These are phyloP conservation scores for Phortica magna DNA, from an alignment of 2,888 invertebrate genomes.

Conservation along the genomic window DNA sequence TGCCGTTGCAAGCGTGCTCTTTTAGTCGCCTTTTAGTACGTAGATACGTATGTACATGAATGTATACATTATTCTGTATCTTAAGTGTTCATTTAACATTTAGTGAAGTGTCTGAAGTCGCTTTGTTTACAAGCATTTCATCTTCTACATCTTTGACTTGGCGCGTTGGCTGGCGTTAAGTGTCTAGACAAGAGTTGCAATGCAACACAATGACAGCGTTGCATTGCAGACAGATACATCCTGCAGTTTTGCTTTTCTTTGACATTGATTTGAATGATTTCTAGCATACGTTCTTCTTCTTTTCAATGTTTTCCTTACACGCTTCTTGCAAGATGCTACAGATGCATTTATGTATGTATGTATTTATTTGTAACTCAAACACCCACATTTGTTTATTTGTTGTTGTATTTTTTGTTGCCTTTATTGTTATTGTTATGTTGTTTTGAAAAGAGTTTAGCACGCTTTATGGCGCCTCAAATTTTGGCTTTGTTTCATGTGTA, in stretches of 20 bases:
- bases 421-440: not conserved
- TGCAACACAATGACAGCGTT: no score
- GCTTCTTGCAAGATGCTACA: not conserved
- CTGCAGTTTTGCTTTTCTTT: conserved; percentile 9
- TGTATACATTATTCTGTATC: conserved; percentile 7
- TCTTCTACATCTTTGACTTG: not conserved
- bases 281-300: not conserved
- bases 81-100: conserved; percentile 29
- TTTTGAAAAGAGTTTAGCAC: not conserved
- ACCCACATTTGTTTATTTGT: not conserved
- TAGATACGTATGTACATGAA: no score
- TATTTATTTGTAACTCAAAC: not conserved
- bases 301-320: not conserved
- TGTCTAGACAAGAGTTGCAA: conserved; percentile 20
- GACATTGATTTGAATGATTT: conserved; percentile 27
- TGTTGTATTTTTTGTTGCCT: not conserved
- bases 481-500: not conserved
- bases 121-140: conserved; percentile 8
- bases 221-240: conserved; percentile 16
- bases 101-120: conserved; percentile 2
- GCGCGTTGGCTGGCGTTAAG: not conserved
- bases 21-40: not conserved
- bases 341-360: conserved; percentile 12
- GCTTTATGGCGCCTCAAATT: conserved; percentile 17
- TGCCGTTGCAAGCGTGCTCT: not conserved